phyloP scores from a whole-genome alignment of 1,140 invertebrate species.

The Anoplolepis gracilipes region DNA sequence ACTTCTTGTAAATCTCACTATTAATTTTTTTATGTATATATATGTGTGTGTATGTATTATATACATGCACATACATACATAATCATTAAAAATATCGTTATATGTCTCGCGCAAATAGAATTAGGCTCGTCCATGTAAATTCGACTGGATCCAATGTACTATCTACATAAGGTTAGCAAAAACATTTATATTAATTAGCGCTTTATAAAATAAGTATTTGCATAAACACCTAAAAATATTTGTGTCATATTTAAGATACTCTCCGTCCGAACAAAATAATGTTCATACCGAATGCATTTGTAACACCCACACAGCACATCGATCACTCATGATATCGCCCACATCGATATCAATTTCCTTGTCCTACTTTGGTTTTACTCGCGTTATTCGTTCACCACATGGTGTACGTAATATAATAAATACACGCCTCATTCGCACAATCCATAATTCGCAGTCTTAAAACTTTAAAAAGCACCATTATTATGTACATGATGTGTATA shows the following conservation, averaged over 20 bases:
- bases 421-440: constrained; percentile 12
- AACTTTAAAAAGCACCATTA: constrained; percentile 65
- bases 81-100: constrained; percentile 16
- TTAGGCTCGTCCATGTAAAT: constrained; percentile 25
- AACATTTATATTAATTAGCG: constrained; percentile 6
- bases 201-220: constrained; percentile 30
- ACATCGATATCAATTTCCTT: not conserved
- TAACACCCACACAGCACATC: not conserved
- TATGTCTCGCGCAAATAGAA: not conserved
- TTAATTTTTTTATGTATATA: not conserved
- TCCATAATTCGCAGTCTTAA: constrained; percentile 35
- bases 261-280: not conserved
- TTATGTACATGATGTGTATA: constrained; percentile 68
- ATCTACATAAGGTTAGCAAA: constrained; percentile 22
- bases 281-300: not conserved
- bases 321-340: not conserved
- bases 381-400: not conserved
- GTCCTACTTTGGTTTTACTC: not conserved
- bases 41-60: not conserved
- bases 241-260: not conserved
- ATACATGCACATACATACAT: not conserved
- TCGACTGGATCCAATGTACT: constrained; percentile 18
- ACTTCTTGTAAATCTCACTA: constrained; percentile 21
- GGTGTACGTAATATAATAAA: constrained; percentile 12
- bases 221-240: not conserved